These are phyloP conservation scores for Coelinius sp. DNA, from an alignment of 2,888 invertebrate genomes.

Conservation along the genomic window DNA sequence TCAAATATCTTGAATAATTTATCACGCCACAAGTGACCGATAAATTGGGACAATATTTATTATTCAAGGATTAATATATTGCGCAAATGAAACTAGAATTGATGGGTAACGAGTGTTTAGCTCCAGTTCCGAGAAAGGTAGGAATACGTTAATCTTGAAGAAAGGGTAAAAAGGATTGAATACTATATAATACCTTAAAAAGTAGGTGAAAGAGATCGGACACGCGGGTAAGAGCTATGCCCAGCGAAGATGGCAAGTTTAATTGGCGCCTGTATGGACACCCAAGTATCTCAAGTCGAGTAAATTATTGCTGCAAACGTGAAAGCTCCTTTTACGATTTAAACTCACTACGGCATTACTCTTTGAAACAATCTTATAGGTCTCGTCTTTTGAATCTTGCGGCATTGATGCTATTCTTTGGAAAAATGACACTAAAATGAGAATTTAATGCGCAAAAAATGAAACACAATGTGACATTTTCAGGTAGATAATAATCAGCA, in stretches of 20 bases:
- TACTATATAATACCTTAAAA: constrained; percentile 33
- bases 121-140: neutral
- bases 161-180: constrained; percentile 12
- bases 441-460: neutral
- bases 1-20: neutral
- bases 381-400: neutral
- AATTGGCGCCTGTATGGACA: constrained; percentile 58
- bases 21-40: too few species aligned
- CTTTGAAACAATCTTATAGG: neutral
- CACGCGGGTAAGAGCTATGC: constrained; percentile 3
- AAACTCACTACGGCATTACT: constrained; percentile 3
- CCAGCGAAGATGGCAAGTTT: constrained; percentile 53
- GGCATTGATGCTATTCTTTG: neutral
- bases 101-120: neutral
- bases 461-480: neutral
- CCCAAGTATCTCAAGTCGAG: constrained; percentile 31
- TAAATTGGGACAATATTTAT: neutral
- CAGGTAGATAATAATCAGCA: neutral
- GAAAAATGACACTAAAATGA: neutral
- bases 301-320: constrained; percentile 55
- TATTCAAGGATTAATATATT: too few species aligned
- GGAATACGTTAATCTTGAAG: neutral
- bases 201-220: constrained; percentile 49
- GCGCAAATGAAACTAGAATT: neutral
- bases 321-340: constrained; percentile 49